Evolutionary conservation across 2,888 invertebrate genomes (phyloP), one percentile per base, ranked within the genome.

Genomic region (Troglohyphantes excavatus): DNA sequence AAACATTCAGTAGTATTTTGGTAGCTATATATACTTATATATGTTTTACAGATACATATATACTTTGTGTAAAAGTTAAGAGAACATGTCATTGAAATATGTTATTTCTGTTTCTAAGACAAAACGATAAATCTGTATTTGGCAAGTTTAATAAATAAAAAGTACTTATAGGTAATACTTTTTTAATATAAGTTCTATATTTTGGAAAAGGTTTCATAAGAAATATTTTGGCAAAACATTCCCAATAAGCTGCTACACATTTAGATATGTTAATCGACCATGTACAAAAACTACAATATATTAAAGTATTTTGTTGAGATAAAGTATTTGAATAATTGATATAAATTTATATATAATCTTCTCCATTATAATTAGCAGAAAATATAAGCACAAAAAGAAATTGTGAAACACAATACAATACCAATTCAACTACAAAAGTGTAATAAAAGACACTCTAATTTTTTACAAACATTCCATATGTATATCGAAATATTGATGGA

Each of bases 361-460:
- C 17, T n/a, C 53, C n/a, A 2, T n/a, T 11, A 53, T n/a, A 53
- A 53, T 53, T 53, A 13, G 9, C 3, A 33, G 9, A 6, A 6
- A 6, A 53, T 53, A 11, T n/a, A 53, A 13, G 53, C 53, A 53
- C 17, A 53, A 23, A 65, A 65, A 23, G 65, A 53, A 53, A 17
- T 53, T 5, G 53, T 53, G 13, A 73, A 23, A 27, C n/a, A n/a
- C 11, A 13, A 19, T 29, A 53, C 6, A 53, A 29, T 53, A 61
- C n/a, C 19, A 81, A 21, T 75, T 17, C 75, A 53, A 27, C 87
- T 81, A 87, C 39, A 87, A 43, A 73, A 43, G 26, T 68, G 67
- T 39, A 88, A 63, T 84, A 83, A 43, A 83, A 83, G 78, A 70
- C 84, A 46, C 29, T 68, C 90, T 90, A 90, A 84, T 27, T 68